These are phyloP conservation scores for Ptilonorhynchus violaceus DNA, from an alignment of 2,113 vertebrate species.

Conservation along the genomic window DNA sequence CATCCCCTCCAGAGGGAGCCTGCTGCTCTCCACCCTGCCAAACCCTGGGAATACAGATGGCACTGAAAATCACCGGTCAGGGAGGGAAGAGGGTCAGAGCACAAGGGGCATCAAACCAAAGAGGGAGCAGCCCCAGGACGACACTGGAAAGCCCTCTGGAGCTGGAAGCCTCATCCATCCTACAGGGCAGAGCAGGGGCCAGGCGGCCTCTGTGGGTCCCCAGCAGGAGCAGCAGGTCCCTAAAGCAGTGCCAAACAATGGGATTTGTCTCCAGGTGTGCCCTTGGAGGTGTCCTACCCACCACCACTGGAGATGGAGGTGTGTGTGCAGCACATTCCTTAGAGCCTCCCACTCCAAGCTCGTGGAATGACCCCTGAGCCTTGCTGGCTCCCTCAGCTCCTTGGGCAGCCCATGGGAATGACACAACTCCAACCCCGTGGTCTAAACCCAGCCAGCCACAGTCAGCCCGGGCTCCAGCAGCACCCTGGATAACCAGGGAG, in stretches of 20 bases:
- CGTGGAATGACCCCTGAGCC: accelerated
- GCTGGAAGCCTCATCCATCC: not conserved
- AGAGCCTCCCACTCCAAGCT: not conserved
- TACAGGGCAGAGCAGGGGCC: not conserved
- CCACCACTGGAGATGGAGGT: accelerated
- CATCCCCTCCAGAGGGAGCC: not conserved
- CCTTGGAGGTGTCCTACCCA: not conserved
- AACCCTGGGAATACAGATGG: not conserved
- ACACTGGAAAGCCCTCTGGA: not conserved
- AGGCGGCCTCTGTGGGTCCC: not conserved
- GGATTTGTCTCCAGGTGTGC: not conserved
- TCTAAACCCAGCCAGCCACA: not conserved
- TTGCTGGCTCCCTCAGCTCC: not conserved
- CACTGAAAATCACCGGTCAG: not conserved
- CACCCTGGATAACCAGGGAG: not conserved
- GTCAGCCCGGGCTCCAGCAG: not conserved
- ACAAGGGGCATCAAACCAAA: conserved; percentile 17
- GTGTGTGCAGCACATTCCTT: accelerated
- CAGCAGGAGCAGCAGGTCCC: not conserved
- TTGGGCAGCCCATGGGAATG: not conserved
- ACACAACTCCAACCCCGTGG: not conserved
- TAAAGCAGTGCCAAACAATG: not conserved
- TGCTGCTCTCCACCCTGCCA: not conserved
- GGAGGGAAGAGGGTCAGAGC: not conserved
- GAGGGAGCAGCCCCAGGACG: not conserved